A percentile compares a stretch with the other conserved stretches of the same genome.
phyloP scores from a whole-genome alignment of 2,113 vertebrate species.

The Oryzias celebensis region DNA sequence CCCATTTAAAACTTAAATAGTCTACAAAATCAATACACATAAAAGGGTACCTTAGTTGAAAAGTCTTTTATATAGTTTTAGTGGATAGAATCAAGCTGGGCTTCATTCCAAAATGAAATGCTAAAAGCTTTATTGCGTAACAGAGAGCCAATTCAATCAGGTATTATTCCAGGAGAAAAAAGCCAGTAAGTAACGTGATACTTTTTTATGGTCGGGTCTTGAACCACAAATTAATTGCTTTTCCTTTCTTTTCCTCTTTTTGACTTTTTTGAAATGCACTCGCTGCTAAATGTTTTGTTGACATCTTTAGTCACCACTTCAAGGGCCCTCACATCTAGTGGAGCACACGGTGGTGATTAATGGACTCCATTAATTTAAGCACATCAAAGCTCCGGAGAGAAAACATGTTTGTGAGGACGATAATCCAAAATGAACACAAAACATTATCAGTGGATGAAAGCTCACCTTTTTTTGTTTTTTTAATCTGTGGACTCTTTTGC shows the following conservation, averaged over 20 bases:
- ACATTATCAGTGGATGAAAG: slow-evolving; percentile 58
- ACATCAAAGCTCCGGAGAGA: slow-evolving; percentile 58
- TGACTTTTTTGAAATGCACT: not conserved
- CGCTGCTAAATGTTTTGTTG: slow-evolving; percentile 15
- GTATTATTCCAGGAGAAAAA: not conserved
- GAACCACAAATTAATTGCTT: not conserved
- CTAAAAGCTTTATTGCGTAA: not conserved
- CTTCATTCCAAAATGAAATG: not conserved
- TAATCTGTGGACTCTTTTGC: slow-evolving; percentile 41
- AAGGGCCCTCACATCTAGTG: slow-evolving; percentile 28
- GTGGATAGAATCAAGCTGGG: not conserved
- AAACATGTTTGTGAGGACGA: slow-evolving; percentile 42
- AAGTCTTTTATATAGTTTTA: no score
- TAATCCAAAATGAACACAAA: slow-evolving; percentile 39
- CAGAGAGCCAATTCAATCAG: not conserved
- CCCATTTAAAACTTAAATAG: no score
- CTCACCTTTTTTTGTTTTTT: slow-evolving; percentile 28
- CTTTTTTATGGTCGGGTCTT: not conserved
- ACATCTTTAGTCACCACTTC: slow-evolving; percentile 21
- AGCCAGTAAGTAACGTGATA: not conserved
- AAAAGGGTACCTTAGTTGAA: no score
- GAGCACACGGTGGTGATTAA: slow-evolving; percentile 42
- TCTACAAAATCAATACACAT: no score
- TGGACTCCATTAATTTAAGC: slow-evolving; percentile 51
- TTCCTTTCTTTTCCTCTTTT: not conserved